phyloP scores from a whole-genome alignment of 1,140 invertebrate species.

The Parasteatoda tepidariorum region DNA sequence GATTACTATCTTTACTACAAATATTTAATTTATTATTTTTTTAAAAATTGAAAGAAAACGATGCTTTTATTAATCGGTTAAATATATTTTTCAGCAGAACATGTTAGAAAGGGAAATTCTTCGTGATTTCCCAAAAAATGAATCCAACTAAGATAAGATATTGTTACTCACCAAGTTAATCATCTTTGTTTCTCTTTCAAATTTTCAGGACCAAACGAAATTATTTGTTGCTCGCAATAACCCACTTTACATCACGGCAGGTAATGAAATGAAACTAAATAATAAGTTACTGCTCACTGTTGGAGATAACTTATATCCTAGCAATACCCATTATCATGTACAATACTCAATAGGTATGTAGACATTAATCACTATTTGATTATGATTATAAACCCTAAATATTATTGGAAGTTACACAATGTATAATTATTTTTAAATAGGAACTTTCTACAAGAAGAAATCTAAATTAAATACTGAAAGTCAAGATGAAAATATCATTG shows the following conservation, averaged over 20 bases:
- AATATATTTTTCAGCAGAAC: too few species aligned
- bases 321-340: slow-evolving; percentile 4
- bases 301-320: slow-evolving; percentile 14
- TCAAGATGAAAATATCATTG: not conserved
- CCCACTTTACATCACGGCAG: not conserved
- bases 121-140: too few species aligned
- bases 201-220: not conserved
- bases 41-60: too few species aligned
- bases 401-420: too few species aligned
- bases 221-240: slow-evolving; percentile 20
- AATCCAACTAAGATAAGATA: too few species aligned
- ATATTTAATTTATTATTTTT: too few species aligned
- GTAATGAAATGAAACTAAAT: not conserved
- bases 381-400: not conserved
- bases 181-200: too few species aligned
- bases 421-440: not conserved
- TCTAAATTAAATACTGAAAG: not conserved
- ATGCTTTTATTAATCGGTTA: too few species aligned
- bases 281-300: slow-evolving; percentile 19
- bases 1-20: too few species aligned
- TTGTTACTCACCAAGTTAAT: too few species aligned
- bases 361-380: not conserved
- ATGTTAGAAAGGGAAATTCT: too few species aligned
- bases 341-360: slow-evolving; percentile 15
- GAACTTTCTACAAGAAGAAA: slow-evolving; percentile 10